Percentiles rank a stretch among this genome's conserved stretches.
These are phyloP conservation scores for Marmota flaviventris DNA, from an alignment of 2,113 vertebrate genomes.

Conservation along the genomic window DNA sequence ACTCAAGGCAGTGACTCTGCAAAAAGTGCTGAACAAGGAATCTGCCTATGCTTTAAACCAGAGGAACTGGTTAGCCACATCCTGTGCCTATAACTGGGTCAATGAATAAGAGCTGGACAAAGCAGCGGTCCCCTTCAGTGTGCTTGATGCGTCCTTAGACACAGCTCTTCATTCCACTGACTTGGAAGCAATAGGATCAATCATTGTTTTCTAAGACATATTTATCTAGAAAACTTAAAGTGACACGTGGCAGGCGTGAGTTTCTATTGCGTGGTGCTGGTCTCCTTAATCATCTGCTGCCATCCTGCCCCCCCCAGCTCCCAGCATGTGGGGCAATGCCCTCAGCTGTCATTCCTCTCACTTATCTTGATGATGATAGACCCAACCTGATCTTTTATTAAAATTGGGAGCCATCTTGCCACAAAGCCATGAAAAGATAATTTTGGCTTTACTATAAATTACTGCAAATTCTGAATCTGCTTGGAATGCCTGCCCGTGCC, in stretches of 20 bases:
- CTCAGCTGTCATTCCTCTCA: not conserved
- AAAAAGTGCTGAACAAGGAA: slow-evolving; percentile 93
- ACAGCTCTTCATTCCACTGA: slow-evolving; percentile 77
- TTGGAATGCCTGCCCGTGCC: too few species aligned
- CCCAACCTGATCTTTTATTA: too few species aligned
- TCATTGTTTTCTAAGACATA: slow-evolving; percentile 45
- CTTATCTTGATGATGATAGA: not conserved
- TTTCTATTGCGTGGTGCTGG: not conserved
- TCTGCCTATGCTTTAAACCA: slow-evolving; percentile 92
- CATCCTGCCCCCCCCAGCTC: not conserved
- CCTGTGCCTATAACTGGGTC: slow-evolving; percentile 91
- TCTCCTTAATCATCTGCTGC: not conserved
- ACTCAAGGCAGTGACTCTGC: slow-evolving; percentile 94
- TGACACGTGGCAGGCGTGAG: not conserved
- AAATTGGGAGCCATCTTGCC: too few species aligned
- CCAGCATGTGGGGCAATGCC: not conserved
- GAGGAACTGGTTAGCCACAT: slow-evolving; percentile 89
- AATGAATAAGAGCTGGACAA: slow-evolving; percentile 88
- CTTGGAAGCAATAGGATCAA: not conserved
- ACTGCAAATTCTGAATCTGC: too few species aligned
- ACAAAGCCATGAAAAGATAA: too few species aligned
- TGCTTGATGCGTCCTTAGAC: not conserved
- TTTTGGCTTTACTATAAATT: too few species aligned
- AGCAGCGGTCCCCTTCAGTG: not conserved
- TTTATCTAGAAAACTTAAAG: not conserved